Evolutionary conservation across 2,797 vertebrate genomes (phyloP), one percentile per base, ranked within the genome.

Genomic region (Oryzias dopingdopingensis): DNA sequence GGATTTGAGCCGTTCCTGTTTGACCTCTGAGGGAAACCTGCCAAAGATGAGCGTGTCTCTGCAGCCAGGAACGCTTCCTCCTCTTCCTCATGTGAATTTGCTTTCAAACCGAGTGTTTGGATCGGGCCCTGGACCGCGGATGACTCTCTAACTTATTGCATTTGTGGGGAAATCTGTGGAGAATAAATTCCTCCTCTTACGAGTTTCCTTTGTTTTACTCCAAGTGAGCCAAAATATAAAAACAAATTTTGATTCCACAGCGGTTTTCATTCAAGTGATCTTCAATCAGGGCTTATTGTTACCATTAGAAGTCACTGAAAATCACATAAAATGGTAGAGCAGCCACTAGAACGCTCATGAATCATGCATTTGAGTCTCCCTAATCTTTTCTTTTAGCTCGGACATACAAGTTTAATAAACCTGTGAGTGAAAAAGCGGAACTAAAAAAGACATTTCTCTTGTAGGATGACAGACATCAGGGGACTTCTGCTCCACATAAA

Each of bases 11-110:
- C 58, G 53, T 70, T 67, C 18, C 53, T 51, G 50, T 76, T 55
- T 67, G 64, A 29, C 62, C 70, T 75, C 46, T 4, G 29, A 63
- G 59, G 63, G 61, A 49, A 70, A 64, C 55, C 67, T 67, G 77
- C 59, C 55, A 67, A 52, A 62, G 43, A 58, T 44, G 0, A 42
- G 46, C 52, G 62, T 52, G 67, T 67, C 52, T 74, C 62, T 49
- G 4, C 10, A 46, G 52, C 14, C 44, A 37, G 13, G 37, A 61
- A 49, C 29, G 7, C 29, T 32, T 2, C 8, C 37, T 32, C 20
- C 15, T 52, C 41, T 52, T 29, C 42, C 22, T 0, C 10, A 37
- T 14, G 0, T 5, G 61, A 1, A 23, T 60, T 69, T 67, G 48
- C 46, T 41, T 79, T 55, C 63, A 56, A 64, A 58, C 18, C 17